These are phyloP conservation scores for Drosophila atripex DNA, from an alignment of 2,888 invertebrate species.

Conservation along the genomic window DNA sequence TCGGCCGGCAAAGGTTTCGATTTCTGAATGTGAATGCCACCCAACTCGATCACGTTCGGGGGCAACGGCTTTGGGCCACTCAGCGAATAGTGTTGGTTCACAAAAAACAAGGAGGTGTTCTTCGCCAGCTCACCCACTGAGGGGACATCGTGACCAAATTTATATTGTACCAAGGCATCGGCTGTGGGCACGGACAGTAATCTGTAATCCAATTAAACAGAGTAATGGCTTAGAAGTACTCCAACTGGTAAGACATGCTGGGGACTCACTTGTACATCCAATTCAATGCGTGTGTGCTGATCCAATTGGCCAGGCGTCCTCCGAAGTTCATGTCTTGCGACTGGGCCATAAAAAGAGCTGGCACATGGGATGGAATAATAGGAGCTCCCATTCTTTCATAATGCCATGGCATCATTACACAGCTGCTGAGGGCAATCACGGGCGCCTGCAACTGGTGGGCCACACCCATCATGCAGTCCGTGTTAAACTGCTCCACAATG, in stretches of 20 bases:
- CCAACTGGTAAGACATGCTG: neutral
- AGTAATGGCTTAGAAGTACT: neutral
- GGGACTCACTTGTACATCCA: constrained; percentile 74
- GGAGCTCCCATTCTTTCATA: constrained; percentile 86
- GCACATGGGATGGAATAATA: constrained; percentile 86
- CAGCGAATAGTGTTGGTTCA: constrained; percentile 85
- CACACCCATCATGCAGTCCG: constrained; percentile 88
- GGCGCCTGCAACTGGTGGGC: constrained; percentile 87
- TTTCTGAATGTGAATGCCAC: constrained; percentile 85
- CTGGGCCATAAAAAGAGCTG: constrained; percentile 85
- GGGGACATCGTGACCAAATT: constrained; percentile 82
- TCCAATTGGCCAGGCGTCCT: constrained; percentile 84
- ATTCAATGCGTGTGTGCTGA: constrained; percentile 75
- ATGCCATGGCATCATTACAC: constrained; percentile 87
- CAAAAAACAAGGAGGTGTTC: constrained; percentile 83
- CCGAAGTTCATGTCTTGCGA: constrained; percentile 84
- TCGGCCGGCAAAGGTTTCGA: constrained; percentile 83
- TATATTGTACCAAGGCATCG: constrained; percentile 73
- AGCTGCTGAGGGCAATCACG: constrained; percentile 85
- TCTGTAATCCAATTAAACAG: constrained; percentile 32
- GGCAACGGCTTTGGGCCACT: constrained; percentile 84
- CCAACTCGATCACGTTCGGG: constrained; percentile 85
- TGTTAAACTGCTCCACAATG: constrained; percentile 89
- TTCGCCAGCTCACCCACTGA: constrained; percentile 84
- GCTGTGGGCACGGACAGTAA: constrained; percentile 63